A percentile compares a stretch with the other conserved stretches of the same genome.
Evolutionary conservation across 2,113 vertebrate species (phyloP).

Genomic region (Burhinus oedicnemus): DNA sequence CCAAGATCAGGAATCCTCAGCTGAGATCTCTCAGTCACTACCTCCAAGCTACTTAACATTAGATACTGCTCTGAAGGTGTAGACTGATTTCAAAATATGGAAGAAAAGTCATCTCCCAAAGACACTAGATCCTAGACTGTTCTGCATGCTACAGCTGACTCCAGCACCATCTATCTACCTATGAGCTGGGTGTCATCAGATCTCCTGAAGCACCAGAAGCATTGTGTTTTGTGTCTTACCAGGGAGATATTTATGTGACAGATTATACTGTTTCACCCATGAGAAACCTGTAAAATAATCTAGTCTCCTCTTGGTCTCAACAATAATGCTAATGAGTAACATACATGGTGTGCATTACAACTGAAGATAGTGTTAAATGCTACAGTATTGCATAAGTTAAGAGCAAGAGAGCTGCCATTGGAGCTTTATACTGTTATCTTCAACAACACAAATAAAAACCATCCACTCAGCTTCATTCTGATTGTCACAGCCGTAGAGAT

Average conservation of each 20-base stretch:
- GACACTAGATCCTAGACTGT: neutral
- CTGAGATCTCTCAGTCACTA: neutral
- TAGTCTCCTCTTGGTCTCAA: neutral
- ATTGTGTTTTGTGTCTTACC: neutral
- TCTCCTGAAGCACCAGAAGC: neutral
- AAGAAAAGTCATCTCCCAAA: neutral
- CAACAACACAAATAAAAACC: neutral
- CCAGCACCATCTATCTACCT: neutral
- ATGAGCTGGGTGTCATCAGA: neutral
- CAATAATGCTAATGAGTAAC: neutral
- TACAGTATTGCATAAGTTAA: neutral
- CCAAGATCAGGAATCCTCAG: neutral
- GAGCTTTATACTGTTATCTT: neutral
- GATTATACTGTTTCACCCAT: neutral
- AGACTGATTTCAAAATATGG: neutral
- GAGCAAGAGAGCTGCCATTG: neutral
- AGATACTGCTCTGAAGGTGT: neutral
- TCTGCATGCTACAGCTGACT: neutral
- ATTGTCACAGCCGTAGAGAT: neutral
- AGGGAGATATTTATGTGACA: neutral
- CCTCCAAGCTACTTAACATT: neutral
- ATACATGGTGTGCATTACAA: accelerated
- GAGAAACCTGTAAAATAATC: neutral
- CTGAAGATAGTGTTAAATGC: neutral
- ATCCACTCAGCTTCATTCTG: neutral